Conservation (phyloP, 2,797 vertebrate species). For the Falco berigora region DNA sequence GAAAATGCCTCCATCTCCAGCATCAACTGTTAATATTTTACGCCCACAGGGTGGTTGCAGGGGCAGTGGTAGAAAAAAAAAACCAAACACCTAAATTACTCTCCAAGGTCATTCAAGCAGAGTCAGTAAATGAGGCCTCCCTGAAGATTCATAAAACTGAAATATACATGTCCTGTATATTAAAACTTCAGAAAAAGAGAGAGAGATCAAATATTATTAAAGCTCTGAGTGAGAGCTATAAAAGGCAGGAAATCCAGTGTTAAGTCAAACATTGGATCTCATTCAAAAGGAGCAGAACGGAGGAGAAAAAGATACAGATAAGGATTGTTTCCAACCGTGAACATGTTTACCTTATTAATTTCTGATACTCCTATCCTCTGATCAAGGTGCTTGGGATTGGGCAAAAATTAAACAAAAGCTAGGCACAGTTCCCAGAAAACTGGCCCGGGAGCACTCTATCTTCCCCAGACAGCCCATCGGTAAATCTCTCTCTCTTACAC, state of each 20-base stretch:
- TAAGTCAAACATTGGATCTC: not conserved
- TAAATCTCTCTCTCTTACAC: not conserved
- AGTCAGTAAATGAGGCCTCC: slow-evolving; percentile 72
- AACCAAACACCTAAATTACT: not conserved
- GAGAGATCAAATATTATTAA: slow-evolving; percentile 24
- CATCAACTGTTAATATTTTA: not conserved
- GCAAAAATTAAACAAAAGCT: not conserved
- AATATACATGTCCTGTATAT: slow-evolving; percentile 29
- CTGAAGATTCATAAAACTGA: slow-evolving; percentile 74
- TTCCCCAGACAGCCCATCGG: not conserved
- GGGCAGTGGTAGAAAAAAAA: not conserved
- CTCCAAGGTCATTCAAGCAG: slow-evolving; percentile 79
- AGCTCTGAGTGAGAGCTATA: not conserved
- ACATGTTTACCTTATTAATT: slow-evolving; percentile 1
- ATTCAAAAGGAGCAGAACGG: not conserved
- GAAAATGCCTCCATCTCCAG: not conserved
- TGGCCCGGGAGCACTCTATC: not conserved
- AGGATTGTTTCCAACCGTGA: not conserved
- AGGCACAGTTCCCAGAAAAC: not conserved
- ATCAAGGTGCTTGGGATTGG: not conserved
- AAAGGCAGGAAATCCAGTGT: slow-evolving; percentile 20
- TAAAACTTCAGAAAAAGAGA: not conserved
- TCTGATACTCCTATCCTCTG: not conserved
- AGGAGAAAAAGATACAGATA: not conserved
- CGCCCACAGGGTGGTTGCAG: not conserved